Conservation (phyloP, 2,888 invertebrate species). For the Pollenia angustigena region DNA sequence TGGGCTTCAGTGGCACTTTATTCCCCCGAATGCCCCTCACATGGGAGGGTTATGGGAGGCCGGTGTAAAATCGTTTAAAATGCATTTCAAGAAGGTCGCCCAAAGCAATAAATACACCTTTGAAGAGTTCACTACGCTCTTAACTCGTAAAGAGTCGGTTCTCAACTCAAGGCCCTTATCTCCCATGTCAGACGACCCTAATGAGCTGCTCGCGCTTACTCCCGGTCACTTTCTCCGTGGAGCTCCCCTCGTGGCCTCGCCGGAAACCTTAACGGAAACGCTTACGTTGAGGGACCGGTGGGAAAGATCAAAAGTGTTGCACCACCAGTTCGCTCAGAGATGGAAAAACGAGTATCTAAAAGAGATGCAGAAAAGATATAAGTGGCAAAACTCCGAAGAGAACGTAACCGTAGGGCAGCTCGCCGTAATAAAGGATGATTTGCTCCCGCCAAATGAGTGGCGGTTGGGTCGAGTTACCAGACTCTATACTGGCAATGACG, state of each 20-base stretch:
- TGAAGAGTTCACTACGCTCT: constrained; percentile 63
- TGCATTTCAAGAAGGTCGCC: constrained; percentile 43
- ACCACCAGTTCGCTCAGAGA: neutral
- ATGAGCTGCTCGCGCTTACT: neutral
- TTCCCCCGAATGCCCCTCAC: constrained; percentile 58
- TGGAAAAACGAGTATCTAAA: neutral
- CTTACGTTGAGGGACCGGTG: neutral
- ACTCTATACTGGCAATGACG: neutral
- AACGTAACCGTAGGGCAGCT: too few relatives aligned
- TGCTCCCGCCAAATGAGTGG: neutral
- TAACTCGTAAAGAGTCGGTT: too few relatives aligned
- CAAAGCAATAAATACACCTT: constrained; percentile 21
- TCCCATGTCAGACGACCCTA: neutral
- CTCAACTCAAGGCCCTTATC: constrained; percentile 52
- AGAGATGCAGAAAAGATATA: neutral
- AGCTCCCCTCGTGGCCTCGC: neutral
- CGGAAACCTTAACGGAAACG: neutral
- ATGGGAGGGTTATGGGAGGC: constrained; percentile 67
- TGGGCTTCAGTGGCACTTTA: constrained; percentile 42
- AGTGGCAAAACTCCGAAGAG: neutral
- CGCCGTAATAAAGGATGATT: neutral
- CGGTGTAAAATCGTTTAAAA: constrained; percentile 49
- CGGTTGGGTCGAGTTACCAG: neutral
- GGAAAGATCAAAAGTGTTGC: neutral
- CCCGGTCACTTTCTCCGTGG: neutral